Conservation (phyloP, 2,797 vertebrate species). For the Helarctos malayanus region DNA sequence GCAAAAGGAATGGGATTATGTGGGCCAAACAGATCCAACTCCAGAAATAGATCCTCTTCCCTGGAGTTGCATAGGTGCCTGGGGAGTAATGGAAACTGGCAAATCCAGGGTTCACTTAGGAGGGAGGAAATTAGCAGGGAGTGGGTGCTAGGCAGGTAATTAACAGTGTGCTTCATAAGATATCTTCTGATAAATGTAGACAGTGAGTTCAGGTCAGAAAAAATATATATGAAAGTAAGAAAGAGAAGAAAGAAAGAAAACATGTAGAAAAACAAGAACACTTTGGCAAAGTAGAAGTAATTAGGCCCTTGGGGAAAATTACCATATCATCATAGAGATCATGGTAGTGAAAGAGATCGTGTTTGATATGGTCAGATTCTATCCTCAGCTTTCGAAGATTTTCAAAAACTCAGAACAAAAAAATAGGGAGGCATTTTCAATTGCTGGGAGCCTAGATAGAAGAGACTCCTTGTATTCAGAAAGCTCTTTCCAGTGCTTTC, state of each 20-base stretch:
- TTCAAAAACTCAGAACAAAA: not conserved
- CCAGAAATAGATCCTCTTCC: not conserved
- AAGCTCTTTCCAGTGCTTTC: not conserved
- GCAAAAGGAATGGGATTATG: not conserved
- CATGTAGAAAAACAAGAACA: not conserved
- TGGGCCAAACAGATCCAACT: not conserved
- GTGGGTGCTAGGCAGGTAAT: not conserved
- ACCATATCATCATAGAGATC: not conserved
- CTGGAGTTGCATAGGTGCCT: not conserved
- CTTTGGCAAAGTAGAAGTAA: not conserved
- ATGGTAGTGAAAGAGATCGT: not conserved
- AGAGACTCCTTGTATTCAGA: not conserved
- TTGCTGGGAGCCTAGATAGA: not conserved
- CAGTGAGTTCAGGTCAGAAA: not conserved
- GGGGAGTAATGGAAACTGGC: not conserved
- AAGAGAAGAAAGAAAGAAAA: conserved; percentile 12
- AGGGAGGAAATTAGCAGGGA: not conserved
- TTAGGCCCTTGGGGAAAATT: not conserved
- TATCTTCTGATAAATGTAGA: not conserved
- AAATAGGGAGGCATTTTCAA: not conserved
- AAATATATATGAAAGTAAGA: not conserved
- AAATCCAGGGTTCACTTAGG: not conserved
- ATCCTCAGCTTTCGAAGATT: not conserved
- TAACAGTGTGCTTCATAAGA: not conserved
- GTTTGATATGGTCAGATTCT: not conserved